phyloP scores from a whole-genome alignment of 2,888 invertebrate species.

The Drosophila robusta region DNA sequence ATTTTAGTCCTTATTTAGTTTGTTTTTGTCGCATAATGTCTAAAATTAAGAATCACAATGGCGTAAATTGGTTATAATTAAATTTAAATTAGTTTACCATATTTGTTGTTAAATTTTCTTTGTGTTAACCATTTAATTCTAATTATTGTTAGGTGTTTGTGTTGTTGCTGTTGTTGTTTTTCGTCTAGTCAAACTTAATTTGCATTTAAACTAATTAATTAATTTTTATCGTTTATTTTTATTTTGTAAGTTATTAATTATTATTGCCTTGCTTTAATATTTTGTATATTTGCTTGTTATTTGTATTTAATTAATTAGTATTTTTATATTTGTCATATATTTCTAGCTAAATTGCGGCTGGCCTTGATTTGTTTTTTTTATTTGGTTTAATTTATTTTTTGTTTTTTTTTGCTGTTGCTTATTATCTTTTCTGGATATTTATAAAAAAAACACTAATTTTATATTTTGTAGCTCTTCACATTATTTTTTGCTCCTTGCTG shows the following conservation, averaged over 20 bases:
- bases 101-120: conserved; percentile 31
- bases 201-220: conserved; percentile 31
- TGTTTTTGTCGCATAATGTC: conserved; percentile 56
- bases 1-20: conserved; percentile 28
- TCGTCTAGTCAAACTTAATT: conserved; percentile 36
- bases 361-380: conserved; percentile 18
- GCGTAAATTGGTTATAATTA: conserved; percentile 60
- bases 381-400: conserved; percentile 5
- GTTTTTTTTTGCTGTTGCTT: conserved; percentile 37
- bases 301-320: conserved; percentile 9
- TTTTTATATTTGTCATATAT: conserved; percentile 34
- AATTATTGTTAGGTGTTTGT: conserved; percentile 72
- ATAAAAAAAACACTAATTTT: conserved; percentile 38
- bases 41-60: conserved; percentile 85
- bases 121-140: conserved; percentile 66
- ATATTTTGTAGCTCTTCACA: conserved; percentile 27
- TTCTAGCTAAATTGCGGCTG: conserved; percentile 56
- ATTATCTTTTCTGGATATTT: conserved; percentile 41
- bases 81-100: conserved; percentile 8
- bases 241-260: conserved; percentile 51
- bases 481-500: conserved; percentile 33
- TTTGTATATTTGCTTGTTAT: conserved; percentile 46
- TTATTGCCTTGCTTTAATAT: conserved; percentile 67
- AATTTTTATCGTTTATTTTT: conserved; percentile 24
- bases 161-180: conserved; percentile 37